Conservation (phyloP, 2,888 invertebrate genomes). For the Smittia sp. region DNA sequence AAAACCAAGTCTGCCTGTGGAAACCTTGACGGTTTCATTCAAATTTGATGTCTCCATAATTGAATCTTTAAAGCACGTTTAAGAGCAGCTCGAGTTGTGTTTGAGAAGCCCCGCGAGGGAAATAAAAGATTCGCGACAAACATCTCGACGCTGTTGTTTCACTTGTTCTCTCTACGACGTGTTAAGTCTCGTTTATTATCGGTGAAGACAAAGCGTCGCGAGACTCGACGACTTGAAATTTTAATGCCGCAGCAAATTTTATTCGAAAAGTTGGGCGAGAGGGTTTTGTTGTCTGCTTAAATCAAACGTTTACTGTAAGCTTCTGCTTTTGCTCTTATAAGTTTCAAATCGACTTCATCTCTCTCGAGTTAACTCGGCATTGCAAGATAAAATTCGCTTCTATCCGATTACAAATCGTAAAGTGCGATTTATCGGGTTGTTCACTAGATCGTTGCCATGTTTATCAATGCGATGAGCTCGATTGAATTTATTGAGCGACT, state of each 20-base stretch:
- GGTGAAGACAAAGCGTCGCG: too few species aligned
- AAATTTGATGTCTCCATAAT: background rate
- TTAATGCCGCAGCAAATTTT: too few species aligned
- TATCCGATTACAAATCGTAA: constrained; percentile 11
- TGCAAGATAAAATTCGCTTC: background rate
- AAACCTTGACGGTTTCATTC: too few species aligned
- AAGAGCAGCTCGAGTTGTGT: background rate
- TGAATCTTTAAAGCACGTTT: constrained; percentile 23
- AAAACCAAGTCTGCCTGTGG: too few species aligned
- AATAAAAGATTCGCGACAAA: constrained; percentile 3
- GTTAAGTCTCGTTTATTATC: background rate
- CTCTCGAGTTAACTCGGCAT: too few species aligned
- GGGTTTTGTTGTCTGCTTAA: too few species aligned
- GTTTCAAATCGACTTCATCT: too few species aligned
- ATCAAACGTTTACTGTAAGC: too few species aligned
- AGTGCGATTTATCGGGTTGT: constrained; percentile 10
- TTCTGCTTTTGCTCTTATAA: too few species aligned
- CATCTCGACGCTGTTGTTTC: background rate
- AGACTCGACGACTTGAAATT: too few species aligned
- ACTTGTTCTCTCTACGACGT: background rate
- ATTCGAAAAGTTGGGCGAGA: too few species aligned
- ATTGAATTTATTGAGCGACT: constrained; percentile 9
- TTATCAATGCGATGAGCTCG: constrained; percentile 11
- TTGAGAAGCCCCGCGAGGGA: background rate
- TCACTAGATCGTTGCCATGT: constrained; percentile 5